These are phyloP conservation scores for Irena cyanogastra DNA, from an alignment of 2,113 vertebrate genomes.

Conservation along the genomic window DNA sequence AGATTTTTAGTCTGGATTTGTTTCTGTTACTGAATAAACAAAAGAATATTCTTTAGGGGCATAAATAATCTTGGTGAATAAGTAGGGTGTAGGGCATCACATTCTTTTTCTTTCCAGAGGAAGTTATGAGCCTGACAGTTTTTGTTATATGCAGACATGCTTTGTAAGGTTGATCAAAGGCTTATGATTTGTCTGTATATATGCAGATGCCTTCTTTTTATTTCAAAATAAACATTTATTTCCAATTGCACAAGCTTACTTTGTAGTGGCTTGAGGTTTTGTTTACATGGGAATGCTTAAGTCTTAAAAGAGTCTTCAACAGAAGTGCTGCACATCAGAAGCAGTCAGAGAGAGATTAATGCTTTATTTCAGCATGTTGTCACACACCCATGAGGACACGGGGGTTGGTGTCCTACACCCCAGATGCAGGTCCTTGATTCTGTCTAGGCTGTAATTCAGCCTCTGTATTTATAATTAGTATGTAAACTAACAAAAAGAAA, in stretches of 20 bases:
- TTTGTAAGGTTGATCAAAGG: constrained; percentile 19
- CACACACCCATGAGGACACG: not conserved
- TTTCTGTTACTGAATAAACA: not conserved
- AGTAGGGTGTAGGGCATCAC: not conserved
- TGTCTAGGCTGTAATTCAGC: not conserved
- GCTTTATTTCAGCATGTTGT: not conserved
- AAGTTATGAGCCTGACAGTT: not conserved
- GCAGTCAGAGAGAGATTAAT: not conserved
- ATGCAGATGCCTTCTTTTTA: not conserved
- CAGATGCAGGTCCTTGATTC: not conserved
- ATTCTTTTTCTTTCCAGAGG: not conserved
- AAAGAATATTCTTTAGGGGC: not conserved
- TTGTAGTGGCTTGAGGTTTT: not conserved
- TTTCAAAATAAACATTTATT: constrained; percentile 38
- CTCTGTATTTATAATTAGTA: not conserved
- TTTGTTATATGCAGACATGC: not conserved
- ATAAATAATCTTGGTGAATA: not conserved
- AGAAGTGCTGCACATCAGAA: not conserved
- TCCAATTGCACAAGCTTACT: not conserved
- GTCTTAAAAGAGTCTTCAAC: not conserved
- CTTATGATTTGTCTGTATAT: not conserved
- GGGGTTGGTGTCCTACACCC: not conserved
- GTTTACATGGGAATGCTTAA: not conserved
- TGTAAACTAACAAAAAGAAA: not conserved
- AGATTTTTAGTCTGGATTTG: not conserved